Evolutionary conservation across 2,113 vertebrate genomes (phyloP), one percentile per base, ranked within the genome.

Genomic region (Glaucomys volans): DNA sequence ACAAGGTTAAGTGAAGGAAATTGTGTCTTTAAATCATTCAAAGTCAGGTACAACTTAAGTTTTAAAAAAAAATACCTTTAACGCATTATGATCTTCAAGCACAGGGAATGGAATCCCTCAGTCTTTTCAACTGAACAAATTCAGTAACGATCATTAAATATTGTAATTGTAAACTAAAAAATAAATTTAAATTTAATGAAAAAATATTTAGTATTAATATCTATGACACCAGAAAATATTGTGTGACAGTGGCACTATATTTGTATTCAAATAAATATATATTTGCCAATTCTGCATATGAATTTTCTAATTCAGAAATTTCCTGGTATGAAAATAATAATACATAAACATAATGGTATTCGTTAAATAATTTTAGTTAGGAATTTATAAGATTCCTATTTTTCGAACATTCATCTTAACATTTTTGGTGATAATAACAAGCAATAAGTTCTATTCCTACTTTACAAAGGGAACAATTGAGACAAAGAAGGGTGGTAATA

Each of bases 121-220:
- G 18, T 50, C 50, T 90, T 80, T 95, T 83, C 9, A 88, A 64
- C 50, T 83, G 82, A 95, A 89, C 17, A 87, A 87, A 93, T 30
- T 86, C 67, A 44, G 37, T 47, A 67, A 37, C 26, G 82, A 81
- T 75, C 95, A 67, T 97, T 94, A 95, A 97, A 96, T 75, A 85
- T 87, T n/a, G 35, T 28, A 80, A 80, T 62, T 87, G 37, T 50
- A 24, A 37, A 5, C 37, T 80, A 59, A 71, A 57, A 93, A 59
- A 26, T 93, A n/a, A 86, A 54, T 54, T 66, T 40, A 12, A 69
- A 35, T n/a, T 66, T 35, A 84, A 67, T 77, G 50, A 47, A 80
- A 87, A 66, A 76, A 59, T 28, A 81, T 92, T 84, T 91, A 35
- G 7, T 69, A 84, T 26, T 84, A 80, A 75, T 18, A 16, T n/a